Percentiles rank a stretch among this genome's conserved stretches.
Evolutionary conservation across 2,113 vertebrate species (phyloP).

Genomic region (Brachirus orientalis): DNA sequence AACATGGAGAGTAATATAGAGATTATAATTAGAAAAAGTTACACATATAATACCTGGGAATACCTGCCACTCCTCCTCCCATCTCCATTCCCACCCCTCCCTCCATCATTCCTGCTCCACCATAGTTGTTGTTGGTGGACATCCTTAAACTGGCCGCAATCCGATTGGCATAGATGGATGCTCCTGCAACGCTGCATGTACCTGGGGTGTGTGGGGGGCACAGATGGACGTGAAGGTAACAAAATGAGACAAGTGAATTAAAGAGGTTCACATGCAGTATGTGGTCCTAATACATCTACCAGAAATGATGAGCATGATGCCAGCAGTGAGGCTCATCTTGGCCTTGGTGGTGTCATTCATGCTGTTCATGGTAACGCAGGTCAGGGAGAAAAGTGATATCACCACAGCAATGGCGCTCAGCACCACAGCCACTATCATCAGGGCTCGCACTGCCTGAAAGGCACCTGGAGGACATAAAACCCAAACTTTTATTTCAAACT

Average conservation of each 20-base stretch:
- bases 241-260: neutral
- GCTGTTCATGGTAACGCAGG: constrained; percentile 86
- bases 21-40: neutral
- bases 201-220: constrained; percentile 81
- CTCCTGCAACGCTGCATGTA: constrained; percentile 89
- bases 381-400: constrained; percentile 87
- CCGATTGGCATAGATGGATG: constrained; percentile 93
- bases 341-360: constrained; percentile 88
- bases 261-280: neutral
- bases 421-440: constrained; percentile 90
- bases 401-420: constrained; percentile 82
- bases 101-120: constrained; percentile 30
- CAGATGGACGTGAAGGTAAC: no score
- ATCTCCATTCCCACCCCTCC: constrained; percentile 31
- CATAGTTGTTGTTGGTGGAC: constrained; percentile 61
- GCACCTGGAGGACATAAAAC: constrained; percentile 73
- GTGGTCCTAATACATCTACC: constrained; percentile 76
- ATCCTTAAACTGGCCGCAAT: constrained; percentile 91
- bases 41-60: constrained; percentile 52
- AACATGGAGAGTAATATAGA: neutral
- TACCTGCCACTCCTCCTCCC: constrained; percentile 8
- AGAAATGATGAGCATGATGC: constrained; percentile 88
- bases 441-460: constrained; percentile 89
- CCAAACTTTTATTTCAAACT: no score
- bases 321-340: constrained; percentile 90